These are phyloP conservation scores for Copidosoma floridanum DNA, from an alignment of 1,140 invertebrate species.

Conservation along the genomic window DNA sequence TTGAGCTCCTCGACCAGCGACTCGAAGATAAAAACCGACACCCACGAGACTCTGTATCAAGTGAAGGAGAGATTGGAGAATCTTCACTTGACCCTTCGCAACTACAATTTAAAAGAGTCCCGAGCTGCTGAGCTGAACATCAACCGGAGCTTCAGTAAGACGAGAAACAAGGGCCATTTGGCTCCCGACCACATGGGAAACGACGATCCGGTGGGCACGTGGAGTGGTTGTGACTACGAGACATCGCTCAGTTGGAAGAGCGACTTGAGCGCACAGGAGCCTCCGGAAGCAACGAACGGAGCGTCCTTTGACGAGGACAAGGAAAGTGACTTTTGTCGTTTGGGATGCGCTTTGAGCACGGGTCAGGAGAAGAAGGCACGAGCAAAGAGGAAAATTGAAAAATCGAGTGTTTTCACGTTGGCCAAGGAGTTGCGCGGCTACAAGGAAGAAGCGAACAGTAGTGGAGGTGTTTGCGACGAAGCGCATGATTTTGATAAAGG, in stretches of 20 bases:
- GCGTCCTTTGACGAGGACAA: no score
- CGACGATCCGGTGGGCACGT: no score
- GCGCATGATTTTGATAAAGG: background rate
- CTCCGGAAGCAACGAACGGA: no score
- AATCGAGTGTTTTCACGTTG: background rate
- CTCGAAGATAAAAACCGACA: background rate
- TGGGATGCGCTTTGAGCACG: no score
- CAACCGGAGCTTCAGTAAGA: background rate
- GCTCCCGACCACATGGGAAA: no score
- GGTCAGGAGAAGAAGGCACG: no score
- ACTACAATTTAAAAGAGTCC: slow-evolving; percentile 20
- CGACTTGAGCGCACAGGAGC: no score
- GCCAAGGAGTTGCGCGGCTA: background rate
- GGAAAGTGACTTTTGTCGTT: no score
- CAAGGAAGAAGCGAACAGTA: background rate
- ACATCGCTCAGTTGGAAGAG: no score
- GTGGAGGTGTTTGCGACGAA: no score
- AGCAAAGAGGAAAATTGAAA: background rate
- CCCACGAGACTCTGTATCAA: slow-evolving; percentile 28
- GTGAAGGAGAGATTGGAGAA: slow-evolving; percentile 36
- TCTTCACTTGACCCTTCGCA: slow-evolving; percentile 34
- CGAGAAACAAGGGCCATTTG: no score
- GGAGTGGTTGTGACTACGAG: no score
- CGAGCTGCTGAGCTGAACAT: background rate
- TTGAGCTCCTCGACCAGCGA: background rate